These are phyloP conservation scores for Leucopsar rothschildi DNA, from an alignment of 2,113 vertebrate species.

Conservation along the genomic window DNA sequence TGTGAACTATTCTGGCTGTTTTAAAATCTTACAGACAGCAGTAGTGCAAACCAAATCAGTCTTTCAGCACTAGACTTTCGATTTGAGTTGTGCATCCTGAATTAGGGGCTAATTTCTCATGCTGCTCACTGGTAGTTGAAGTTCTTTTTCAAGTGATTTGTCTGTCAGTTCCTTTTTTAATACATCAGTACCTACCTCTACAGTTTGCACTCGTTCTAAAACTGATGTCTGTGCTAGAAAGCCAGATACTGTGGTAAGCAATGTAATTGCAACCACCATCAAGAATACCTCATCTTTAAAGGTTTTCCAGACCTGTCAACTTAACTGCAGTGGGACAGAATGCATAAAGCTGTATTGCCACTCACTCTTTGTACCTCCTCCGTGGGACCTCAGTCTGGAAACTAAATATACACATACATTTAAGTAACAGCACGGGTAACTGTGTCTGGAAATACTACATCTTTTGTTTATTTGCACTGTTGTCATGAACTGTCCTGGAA, in stretches of 20 bases:
- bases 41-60: neutral
- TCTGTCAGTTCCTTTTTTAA: neutral
- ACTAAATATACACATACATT: neutral
- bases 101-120: neutral
- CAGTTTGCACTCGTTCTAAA: neutral
- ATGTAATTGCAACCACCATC: neutral
- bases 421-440: neutral
- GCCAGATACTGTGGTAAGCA: neutral
- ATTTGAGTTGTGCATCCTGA: neutral
- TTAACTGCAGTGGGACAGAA: neutral
- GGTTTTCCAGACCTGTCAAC: neutral
- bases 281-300: neutral
- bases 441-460: neutral
- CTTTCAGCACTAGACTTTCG: neutral
- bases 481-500: conserved; percentile 1
- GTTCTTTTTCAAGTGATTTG: neutral
- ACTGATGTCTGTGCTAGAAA: neutral
- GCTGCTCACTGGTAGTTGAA: neutral
- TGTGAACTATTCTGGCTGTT: neutral
- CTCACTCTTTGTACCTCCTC: neutral
- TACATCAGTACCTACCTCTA: neutral
- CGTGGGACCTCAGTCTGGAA: neutral
- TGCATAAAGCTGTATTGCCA: neutral
- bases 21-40: neutral
- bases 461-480: conserved; percentile 1